phyloP scores from a whole-genome alignment of 1,140 invertebrate genomes.

The Camponotus vicinus region DNA sequence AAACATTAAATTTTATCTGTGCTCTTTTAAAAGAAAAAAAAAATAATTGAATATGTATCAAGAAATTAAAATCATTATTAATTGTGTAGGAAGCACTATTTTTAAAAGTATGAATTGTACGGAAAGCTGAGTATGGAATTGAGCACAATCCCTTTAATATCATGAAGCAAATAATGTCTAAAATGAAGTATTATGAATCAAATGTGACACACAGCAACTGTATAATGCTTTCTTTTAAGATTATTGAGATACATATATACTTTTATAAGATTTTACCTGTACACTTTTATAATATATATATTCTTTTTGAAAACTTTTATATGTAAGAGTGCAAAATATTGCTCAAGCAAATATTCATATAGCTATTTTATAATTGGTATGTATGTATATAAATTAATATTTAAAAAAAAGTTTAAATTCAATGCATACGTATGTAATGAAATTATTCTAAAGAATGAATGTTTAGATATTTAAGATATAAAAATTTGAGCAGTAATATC shows the following conservation, averaged over 20 bases:
- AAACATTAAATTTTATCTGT: not conserved
- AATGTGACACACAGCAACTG: slow-evolving; percentile 7
- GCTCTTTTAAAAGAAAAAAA: not conserved
- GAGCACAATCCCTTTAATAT: slow-evolving; percentile 16
- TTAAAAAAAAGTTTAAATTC: slow-evolving; percentile 35
- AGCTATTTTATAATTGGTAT: slow-evolving; percentile 35
- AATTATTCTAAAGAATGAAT: slow-evolving; percentile 39
- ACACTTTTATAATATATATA: slow-evolving; percentile 65
- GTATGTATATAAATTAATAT: slow-evolving; percentile 68
- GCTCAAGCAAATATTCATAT: slow-evolving; percentile 71
- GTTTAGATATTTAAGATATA: slow-evolving; percentile 41
- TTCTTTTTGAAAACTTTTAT: slow-evolving; percentile 63
- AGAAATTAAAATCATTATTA: not conserved
- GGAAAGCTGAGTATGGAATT: slow-evolving; percentile 5
- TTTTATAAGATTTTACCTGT: slow-evolving; percentile 72
- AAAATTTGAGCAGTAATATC: slow-evolving; percentile 57
- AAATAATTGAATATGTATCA: no score
- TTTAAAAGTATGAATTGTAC: no score
- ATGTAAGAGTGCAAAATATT: slow-evolving; percentile 67
- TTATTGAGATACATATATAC: slow-evolving; percentile 22
- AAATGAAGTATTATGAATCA: slow-evolving; percentile 51
- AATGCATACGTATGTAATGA: slow-evolving; percentile 5
- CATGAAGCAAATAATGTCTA: slow-evolving; percentile 32
- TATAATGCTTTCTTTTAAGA: slow-evolving; percentile 52
- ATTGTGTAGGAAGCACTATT: not conserved